phyloP scores from a whole-genome alignment of 2,888 invertebrate genomes.

The Drosophila kanekoi region DNA sequence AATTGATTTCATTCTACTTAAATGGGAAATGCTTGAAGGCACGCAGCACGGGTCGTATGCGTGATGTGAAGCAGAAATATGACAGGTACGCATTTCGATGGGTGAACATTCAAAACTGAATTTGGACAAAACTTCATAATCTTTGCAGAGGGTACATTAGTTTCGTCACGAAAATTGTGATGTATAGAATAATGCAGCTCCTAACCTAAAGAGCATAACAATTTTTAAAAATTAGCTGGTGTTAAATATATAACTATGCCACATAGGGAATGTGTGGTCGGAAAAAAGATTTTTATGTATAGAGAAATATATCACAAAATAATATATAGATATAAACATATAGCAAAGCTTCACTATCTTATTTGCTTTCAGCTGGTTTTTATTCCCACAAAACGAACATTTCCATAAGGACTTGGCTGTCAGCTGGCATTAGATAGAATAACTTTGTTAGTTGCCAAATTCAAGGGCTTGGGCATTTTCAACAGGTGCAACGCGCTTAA shows the following conservation, averaged over 20 bases:
- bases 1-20: constrained; percentile 59
- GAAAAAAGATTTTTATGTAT: no score
- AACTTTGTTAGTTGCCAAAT: not conserved
- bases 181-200: no score
- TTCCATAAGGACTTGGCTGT: not conserved
- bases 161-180: no score
- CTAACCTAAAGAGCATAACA: no score
- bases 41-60: constrained; percentile 8
- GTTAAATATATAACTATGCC: no score
- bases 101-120: not conserved
- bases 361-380: no score
- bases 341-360: no score
- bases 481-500: not conserved
- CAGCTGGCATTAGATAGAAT: not conserved
- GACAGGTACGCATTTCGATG: not conserved
- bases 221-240: no score
- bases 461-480: not conserved
- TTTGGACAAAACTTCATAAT: not conserved
- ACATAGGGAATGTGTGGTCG: no score
- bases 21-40: constrained; percentile 8
- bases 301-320: no score
- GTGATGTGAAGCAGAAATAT: constrained; percentile 5
- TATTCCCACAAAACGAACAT: not conserved
- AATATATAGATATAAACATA: no score
- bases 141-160: not conserved